Evolutionary conservation across 2,113 vertebrate species (phyloP).

Genomic region (Microtus ochrogaster): DNA sequence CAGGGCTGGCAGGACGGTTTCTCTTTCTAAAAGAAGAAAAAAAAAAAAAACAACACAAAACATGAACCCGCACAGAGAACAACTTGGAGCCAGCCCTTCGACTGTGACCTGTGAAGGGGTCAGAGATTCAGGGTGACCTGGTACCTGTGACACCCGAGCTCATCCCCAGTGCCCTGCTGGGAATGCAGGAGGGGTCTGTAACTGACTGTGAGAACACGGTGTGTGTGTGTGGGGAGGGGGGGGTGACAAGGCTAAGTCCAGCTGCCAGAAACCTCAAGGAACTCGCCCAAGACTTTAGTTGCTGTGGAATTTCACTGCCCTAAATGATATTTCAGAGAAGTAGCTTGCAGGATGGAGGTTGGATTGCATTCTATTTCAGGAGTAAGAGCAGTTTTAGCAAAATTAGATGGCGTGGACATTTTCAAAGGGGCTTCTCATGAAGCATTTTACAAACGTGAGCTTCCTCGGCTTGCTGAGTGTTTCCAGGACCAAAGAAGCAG

Average conservation of each 20-base stretch:
- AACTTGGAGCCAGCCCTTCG: not conserved
- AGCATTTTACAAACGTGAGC: not conserved
- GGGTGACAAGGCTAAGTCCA: accelerated
- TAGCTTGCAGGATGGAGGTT: accelerated
- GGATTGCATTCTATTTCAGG: not conserved
- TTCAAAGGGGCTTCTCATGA: not conserved
- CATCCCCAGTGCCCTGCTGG: accelerated
- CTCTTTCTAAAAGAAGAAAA: not conserved
- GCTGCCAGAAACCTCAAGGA: not conserved
- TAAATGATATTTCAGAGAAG: not conserved
- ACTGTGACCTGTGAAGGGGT: not conserved
- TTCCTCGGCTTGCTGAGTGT: not conserved
- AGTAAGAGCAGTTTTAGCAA: not conserved
- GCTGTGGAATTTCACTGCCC: not conserved
- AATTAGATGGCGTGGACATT: not conserved
- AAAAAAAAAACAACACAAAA: no score
- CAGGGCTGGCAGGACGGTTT: not conserved
- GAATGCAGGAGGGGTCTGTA: accelerated
- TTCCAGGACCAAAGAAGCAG: not conserved
- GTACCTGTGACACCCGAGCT: not conserved
- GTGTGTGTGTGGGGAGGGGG: accelerated
- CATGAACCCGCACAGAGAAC: not conserved
- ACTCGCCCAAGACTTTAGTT: not conserved
- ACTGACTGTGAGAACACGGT: not conserved
- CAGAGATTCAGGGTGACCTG: not conserved